Evolutionary conservation across 2,113 vertebrate species (phyloP).

Genomic region (Phylloscopus trochiloides): DNA sequence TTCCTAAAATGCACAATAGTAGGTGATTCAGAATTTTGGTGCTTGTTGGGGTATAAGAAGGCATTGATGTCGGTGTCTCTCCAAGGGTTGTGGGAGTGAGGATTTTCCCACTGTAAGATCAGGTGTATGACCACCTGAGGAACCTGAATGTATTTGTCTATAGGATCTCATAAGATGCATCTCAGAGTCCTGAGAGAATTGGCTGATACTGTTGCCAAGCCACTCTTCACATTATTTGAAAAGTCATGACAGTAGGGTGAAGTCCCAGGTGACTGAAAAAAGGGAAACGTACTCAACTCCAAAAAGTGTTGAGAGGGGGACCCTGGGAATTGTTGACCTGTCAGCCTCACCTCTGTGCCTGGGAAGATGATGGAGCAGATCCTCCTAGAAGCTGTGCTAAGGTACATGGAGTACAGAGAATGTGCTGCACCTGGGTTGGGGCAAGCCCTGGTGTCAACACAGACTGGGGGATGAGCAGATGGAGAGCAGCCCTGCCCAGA

Average conservation of each 20-base stretch:
- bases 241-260: not conserved
- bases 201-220: not conserved
- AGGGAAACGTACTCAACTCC: not conserved
- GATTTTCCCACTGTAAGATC: not conserved
- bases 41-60: not conserved
- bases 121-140: not conserved
- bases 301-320: not conserved
- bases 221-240: not conserved
- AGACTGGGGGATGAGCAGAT: not conserved
- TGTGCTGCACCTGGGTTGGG: not conserved
- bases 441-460: not conserved
- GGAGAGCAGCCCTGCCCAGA: accelerated
- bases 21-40: not conserved
- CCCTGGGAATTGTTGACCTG: not conserved
- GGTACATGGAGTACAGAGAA: not conserved
- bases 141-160: not conserved
- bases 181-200: not conserved
- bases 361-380: not conserved
- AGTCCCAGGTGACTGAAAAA: not conserved
- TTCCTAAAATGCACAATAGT: not conserved
- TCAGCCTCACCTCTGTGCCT: not conserved
- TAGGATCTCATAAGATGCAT: not conserved
- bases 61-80: accelerated
- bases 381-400: not conserved
- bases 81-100: not conserved